Evolutionary conservation across 1,140 invertebrate genomes (phyloP).

Genomic region (Protaetia brevitarsis): DNA sequence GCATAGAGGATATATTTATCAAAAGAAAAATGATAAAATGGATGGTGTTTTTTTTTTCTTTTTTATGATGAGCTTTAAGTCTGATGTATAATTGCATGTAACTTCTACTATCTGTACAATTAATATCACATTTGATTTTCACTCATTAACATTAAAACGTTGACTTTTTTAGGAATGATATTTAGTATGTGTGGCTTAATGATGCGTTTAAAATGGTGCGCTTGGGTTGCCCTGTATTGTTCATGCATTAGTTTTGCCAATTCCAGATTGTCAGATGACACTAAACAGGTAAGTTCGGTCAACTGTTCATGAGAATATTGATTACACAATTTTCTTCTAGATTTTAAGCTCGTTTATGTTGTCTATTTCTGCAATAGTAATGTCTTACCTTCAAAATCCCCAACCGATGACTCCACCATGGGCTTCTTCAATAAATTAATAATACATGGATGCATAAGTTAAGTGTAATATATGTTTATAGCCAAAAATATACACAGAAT

Average conservation of each 20-base stretch:
- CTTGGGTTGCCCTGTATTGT: conserved; percentile 97
- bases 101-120: too few relatives aligned
- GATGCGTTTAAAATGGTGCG: conserved; percentile 99
- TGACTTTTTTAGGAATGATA: conserved; percentile 78
- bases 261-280: conserved; percentile 85
- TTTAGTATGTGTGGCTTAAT: conserved; percentile 99
- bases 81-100: neutral
- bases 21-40: too few relatives aligned
- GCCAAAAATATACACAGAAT: too few relatives aligned
- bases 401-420: conserved; percentile 96
- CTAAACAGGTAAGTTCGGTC: conserved; percentile 75
- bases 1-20: too few relatives aligned
- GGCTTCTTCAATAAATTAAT: conserved; percentile 52
- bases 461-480: too few relatives aligned
- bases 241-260: conserved; percentile 99
- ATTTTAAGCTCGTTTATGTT: conserved; percentile 83
- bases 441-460: too few relatives aligned
- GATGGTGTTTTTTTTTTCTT: too few relatives aligned
- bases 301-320: neutral
- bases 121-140: too few relatives aligned
- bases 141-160: conserved; percentile 21
- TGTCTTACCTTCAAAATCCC: conserved; percentile 99
- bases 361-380: conserved; percentile 97
- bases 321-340: conserved; percentile 48
- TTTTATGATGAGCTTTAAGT: too few relatives aligned